Base-by-base conservation (phyloP, 2,797 vertebrate genomes). In the Peromyscus attwateri region DNA sequence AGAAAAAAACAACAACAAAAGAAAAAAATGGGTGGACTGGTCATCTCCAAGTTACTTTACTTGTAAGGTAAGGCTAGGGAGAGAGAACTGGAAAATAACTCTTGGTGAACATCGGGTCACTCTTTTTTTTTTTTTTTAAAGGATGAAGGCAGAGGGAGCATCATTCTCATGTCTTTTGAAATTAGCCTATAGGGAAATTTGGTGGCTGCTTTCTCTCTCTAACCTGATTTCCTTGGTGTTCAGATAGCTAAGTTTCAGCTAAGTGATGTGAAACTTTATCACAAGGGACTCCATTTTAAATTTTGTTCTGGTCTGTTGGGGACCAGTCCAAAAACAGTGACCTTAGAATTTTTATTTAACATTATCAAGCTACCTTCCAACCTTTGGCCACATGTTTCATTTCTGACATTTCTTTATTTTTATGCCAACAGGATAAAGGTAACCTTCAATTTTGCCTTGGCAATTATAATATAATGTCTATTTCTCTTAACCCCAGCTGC, bases 391-490 rank as follows among this genome's bases (percentile, higher is more conserved):
- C 87, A 94, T 87, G 3, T 71, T 91, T 91, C 87, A 43, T 57
- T 92, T 87, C 87, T 87, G 73, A 91, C n/a, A 70, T 94, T 91
- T 92, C 57, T 85, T 88, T 60, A 79, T 82, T 92, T 96, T 94
- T 84, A 79, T 90, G 49, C 40, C 73, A 87, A 75, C 17, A 64
- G 3, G 75, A 52, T 89, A 76, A 94, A 96, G 29, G 49, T 77
- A 62, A 71, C 17, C 87, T 95, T 94, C 4, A 29, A 43, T 83
- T 95, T 97, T 88, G 88, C 85, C 31, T 95, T 73, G 37, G 68
- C 95, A 93, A 90, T 91, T 85, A 82, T 55, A 71, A 46, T 82
- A 57, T 83, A 95, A 73, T 81, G 60, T 92, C 83, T 94, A 0
- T 81, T 83, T 94, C 82, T 94, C 55, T 93, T 95, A 96, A 96